Conservation (phyloP, 2,888 invertebrate genomes). For the Opisthograptis luteolata region DNA sequence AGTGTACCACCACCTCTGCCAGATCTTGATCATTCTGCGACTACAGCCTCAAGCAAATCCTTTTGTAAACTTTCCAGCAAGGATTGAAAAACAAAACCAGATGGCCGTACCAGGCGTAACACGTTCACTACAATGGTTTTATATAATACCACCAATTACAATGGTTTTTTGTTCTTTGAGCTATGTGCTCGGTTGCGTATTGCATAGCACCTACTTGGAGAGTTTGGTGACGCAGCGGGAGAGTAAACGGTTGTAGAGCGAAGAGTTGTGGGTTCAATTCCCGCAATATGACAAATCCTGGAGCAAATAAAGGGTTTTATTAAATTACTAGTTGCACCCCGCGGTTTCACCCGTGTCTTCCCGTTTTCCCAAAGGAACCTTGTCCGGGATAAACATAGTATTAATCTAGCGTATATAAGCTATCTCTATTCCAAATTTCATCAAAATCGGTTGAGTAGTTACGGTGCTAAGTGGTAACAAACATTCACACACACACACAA, state of each 20-base stretch:
- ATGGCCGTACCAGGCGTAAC: constrained; percentile 32
- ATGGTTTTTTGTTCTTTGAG: constrained; percentile 11
- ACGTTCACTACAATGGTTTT: constrained; percentile 39
- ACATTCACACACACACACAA: no score
- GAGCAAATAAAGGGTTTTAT: no score
- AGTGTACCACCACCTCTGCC: constrained; percentile 10
- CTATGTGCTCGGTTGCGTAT: constrained; percentile 4
- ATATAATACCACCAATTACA: constrained; percentile 25
- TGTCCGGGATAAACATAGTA: background rate
- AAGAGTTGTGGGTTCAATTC: no score
- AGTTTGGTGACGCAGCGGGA: background rate
- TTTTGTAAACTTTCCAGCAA: constrained; percentile 44
- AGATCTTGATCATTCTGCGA: constrained; percentile 18
- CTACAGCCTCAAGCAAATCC: constrained; percentile 26
- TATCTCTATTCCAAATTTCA: no score
- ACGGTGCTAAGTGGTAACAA: no score
- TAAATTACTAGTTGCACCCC: no score
- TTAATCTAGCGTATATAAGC: background rate
- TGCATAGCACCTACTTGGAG: no score
- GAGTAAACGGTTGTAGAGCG: background rate
- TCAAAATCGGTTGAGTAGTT: no score
- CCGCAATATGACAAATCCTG: no score
- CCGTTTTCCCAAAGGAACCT: no score
- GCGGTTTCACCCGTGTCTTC: no score
- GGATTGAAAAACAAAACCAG: constrained; percentile 38